Percentiles rank a stretch among this genome's conserved stretches.
These are phyloP conservation scores for Coccyzus lansbergi DNA, from an alignment of 2,797 vertebrate genomes.

Conservation along the genomic window DNA sequence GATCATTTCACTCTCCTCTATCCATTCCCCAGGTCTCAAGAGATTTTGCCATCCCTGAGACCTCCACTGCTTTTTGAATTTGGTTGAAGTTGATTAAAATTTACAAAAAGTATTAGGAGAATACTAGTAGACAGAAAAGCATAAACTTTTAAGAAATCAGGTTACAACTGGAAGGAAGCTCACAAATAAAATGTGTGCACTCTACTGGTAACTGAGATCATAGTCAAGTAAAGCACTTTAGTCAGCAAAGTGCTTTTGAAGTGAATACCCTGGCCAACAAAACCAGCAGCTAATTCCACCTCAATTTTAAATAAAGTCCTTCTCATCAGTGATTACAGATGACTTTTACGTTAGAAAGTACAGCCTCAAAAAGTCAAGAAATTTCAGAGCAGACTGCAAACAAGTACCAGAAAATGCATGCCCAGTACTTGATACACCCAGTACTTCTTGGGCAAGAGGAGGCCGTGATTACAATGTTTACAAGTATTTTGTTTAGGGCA, in stretches of 20 bases:
- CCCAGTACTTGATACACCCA: neutral
- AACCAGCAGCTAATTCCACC: neutral
- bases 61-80: neutral
- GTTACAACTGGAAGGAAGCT: neutral
- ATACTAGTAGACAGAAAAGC: neutral
- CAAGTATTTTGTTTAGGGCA: neutral
- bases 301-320: neutral
- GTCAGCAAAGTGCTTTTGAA: neutral
- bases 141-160: neutral
- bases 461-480: neutral
- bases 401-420: neutral
- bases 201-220: neutral
- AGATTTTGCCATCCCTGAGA: neutral
- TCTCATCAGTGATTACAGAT: neutral
- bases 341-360: neutral
- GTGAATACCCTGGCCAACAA: neutral
- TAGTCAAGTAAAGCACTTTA: neutral
- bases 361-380: neutral
- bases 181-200: neutral
- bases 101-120: neutral
- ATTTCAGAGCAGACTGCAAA: neutral
- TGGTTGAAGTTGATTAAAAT: neutral
- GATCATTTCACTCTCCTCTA: neutral
- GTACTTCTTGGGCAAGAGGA: neutral
- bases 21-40: neutral